Evolutionary conservation across 2,888 invertebrate genomes (phyloP).

Genomic region (Hemithea aestivaria): DNA sequence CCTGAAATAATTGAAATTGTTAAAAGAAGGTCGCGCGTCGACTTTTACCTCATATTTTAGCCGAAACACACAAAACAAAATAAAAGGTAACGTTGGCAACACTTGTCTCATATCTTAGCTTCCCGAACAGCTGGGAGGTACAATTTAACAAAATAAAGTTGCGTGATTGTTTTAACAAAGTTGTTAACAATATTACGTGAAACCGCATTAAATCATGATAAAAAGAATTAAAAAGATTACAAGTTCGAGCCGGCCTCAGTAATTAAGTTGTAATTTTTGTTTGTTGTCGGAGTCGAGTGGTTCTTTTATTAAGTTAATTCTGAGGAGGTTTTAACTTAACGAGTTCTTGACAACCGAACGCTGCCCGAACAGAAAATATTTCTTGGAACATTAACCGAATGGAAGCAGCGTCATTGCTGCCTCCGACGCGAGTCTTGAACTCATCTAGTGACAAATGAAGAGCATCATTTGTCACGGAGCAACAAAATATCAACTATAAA

Average conservation of each 20-base stretch:
- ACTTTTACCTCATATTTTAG: too few species aligned
- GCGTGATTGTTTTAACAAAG: constrained; percentile 32
- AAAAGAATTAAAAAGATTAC: constrained; percentile 56
- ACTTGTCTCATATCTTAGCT: neutral
- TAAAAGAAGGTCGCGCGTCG: too few species aligned
- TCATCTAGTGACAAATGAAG: too few species aligned
- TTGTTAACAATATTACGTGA: constrained; percentile 31
- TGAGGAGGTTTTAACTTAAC: constrained; percentile 14
- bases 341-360: neutral
- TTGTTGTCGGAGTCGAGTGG: constrained; percentile 39
- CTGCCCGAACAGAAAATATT: too few species aligned
- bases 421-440: too few species aligned
- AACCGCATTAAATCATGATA: constrained; percentile 53
- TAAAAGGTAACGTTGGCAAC: constrained; percentile 5
- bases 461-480: too few species aligned
- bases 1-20: too few species aligned
- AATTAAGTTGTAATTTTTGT: constrained; percentile 59
- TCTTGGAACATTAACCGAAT: neutral
- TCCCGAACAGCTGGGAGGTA: constrained; percentile 7
- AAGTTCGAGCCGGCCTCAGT: constrained; percentile 39
- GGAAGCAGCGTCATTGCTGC: too few species aligned
- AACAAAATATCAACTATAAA: too few species aligned
- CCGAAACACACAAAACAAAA: neutral
- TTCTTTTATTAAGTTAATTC: constrained; percentile 19
- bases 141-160: constrained; percentile 13